Base-by-base conservation (phyloP, 2,113 vertebrate species). In the Globicephala melas region DNA sequence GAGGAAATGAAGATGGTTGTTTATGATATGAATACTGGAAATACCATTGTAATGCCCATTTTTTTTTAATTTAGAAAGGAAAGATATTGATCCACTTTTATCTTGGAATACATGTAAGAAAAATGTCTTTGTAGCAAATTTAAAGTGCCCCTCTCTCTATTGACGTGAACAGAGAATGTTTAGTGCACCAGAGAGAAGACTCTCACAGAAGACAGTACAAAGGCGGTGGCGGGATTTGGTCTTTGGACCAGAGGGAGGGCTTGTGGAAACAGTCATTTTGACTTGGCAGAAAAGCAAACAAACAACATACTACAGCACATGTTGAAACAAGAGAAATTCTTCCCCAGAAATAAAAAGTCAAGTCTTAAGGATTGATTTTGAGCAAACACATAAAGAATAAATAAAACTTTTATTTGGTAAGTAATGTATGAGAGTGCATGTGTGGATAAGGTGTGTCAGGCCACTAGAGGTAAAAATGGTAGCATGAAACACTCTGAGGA, bases 181-280 rank as follows among this genome's bases (percentile, higher is more conserved):
- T 20, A 13, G 31, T 6, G 21, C 31, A 5, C 38, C 1, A 14
- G 55, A 47, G 33, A 53, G 4, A 92, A 86, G 23, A 2, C 14
- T 3, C 0, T 31, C 31, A 9, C 1, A 2, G 14, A n/a, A 41
- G 9, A 89, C 13, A 44, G 53, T 9, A 36, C 50, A 55, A 5
- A 79, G 73, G 7, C 8, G 4, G 13, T 9, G 8, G 21, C 1
- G 21, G 33, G 11, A 1, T 6, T 20, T 0, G 4, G 12, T 14
- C 14, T 50, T 13, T 38, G 31, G 38, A 53, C 23, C 25, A 8
- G 8, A 67, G 26, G 68, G n/a, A 44, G 1, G 38, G 4, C 23
- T 63, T 68, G 36, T 38, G 63, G 62, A 44, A 41, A 87, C 2
- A 8, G 3, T 7, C 23, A 8, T 18, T 86, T 70, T 58, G 44